phyloP scores from a whole-genome alignment of 1,140 invertebrate genomes.

The Trypoxylus dichotomus region DNA sequence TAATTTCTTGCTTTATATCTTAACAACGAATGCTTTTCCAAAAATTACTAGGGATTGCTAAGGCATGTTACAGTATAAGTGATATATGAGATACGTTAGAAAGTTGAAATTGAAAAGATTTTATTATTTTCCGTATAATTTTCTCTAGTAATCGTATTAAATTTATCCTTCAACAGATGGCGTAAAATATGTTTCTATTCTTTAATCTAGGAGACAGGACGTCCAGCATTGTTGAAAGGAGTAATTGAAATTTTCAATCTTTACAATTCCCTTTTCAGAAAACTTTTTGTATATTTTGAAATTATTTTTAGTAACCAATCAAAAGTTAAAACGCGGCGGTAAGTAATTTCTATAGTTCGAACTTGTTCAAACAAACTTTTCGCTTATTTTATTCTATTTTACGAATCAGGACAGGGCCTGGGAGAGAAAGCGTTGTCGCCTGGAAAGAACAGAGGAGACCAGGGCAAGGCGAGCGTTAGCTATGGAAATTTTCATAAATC shows the following conservation, averaged over 20 bases:
- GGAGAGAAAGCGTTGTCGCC: background rate
- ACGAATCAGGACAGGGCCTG: background rate
- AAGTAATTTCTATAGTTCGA: background rate
- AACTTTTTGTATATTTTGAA: background rate
- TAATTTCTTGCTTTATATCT: too few species aligned
- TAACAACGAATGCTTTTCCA: too few species aligned
- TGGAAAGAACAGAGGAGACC: background rate
- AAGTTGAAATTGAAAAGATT: too few species aligned
- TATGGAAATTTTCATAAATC: conserved; percentile 17
- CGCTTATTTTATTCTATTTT: background rate
- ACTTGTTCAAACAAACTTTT: conserved; percentile 7
- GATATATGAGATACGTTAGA: too few species aligned
- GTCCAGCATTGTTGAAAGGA: background rate
- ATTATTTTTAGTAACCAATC: background rate
- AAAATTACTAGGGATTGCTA: too few species aligned
- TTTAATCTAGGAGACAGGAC: too few species aligned
- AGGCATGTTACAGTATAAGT: too few species aligned
- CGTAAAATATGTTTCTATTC: too few species aligned
- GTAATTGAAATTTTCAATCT: background rate
- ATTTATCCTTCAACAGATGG: too few species aligned
- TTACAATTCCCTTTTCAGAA: too few species aligned
- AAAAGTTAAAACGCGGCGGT: background rate
- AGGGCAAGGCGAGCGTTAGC: background rate
- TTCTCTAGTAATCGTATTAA: too few species aligned
- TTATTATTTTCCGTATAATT: too few species aligned